phyloP scores from a whole-genome alignment of 2,888 invertebrate genomes.

The Strigamia transsilvanica region DNA sequence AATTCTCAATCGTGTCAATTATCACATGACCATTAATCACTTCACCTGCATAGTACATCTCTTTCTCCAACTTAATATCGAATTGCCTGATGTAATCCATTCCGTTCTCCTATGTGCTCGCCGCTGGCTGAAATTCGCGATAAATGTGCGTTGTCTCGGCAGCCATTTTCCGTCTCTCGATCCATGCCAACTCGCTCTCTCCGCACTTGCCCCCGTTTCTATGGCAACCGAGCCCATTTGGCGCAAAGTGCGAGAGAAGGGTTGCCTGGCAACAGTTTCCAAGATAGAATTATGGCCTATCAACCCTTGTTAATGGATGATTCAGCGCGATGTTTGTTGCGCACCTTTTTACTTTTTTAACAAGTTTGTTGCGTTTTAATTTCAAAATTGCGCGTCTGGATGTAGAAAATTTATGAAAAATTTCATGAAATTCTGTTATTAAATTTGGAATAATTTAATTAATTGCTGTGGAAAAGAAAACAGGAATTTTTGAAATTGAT shows the following conservation, averaged over 20 bases:
- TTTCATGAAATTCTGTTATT: too few relatives aligned
- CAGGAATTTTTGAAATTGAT: too few relatives aligned
- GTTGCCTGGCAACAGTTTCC: conserved; percentile 11
- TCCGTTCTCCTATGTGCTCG: not conserved
- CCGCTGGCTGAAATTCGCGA: not conserved
- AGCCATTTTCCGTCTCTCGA: conserved; percentile 42
- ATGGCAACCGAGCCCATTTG: conserved; percentile 22
- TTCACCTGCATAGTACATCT: conserved; percentile 80
- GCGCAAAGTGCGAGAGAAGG: conserved; percentile 28
- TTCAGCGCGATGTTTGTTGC: not conserved
- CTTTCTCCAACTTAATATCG: conserved; percentile 78
- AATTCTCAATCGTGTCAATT: conserved; percentile 76
- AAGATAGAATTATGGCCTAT: conserved; percentile 44
- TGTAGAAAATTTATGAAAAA: too few relatives aligned
- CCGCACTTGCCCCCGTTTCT: conserved; percentile 25
- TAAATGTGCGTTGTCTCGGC: not conserved
- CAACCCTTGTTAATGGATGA: conserved; percentile 34
- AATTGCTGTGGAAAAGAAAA: too few relatives aligned
- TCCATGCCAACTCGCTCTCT: conserved; percentile 3
- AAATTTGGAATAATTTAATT: too few relatives aligned
- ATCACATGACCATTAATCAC: conserved; percentile 73
- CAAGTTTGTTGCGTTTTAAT: not conserved
- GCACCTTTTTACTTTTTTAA: not conserved
- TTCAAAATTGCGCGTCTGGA: too few relatives aligned
- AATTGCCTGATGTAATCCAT: conserved; percentile 83